A percentile compares a stretch with the other conserved stretches of the same genome.
Conservation (phyloP, 2,797 vertebrate genomes). For the Pteropus rufus region DNA sequence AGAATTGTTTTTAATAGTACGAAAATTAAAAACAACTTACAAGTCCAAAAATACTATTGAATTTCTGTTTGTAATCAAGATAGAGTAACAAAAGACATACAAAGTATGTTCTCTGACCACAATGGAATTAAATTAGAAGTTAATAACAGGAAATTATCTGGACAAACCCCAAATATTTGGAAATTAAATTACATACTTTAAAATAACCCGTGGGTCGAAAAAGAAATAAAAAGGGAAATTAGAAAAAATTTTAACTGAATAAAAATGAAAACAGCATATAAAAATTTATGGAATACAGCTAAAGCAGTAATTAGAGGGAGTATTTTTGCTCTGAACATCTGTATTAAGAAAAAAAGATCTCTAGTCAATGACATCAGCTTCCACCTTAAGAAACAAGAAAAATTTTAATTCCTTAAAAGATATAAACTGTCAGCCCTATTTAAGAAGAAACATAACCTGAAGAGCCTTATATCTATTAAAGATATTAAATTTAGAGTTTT, state of each 20-base stretch:
- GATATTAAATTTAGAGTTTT: background rate
- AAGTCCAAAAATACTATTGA: background rate
- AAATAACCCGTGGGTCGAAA: background rate
- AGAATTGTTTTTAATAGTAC: background rate
- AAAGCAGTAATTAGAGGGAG: background rate
- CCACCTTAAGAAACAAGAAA: background rate
- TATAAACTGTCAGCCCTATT: background rate
- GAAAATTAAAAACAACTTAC: background rate
- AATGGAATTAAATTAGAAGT: background rate
- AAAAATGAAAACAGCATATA: background rate
- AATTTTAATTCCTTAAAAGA: background rate
- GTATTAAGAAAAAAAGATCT: background rate
- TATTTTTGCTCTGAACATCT: background rate
- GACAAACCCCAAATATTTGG: background rate
- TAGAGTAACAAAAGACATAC: background rate
- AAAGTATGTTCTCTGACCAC: background rate
- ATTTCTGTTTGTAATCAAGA: slow-evolving; percentile 12
- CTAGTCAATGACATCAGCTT: background rate
- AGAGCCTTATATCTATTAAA: background rate
- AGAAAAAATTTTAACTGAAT: background rate
- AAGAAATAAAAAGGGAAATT: background rate
- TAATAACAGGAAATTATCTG: background rate
- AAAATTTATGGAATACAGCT: background rate
- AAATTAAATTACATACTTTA: background rate
- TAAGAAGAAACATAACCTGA: background rate